These are phyloP conservation scores for Thunnus albacares DNA, from an alignment of 2,797 vertebrate species.

Conservation along the genomic window DNA sequence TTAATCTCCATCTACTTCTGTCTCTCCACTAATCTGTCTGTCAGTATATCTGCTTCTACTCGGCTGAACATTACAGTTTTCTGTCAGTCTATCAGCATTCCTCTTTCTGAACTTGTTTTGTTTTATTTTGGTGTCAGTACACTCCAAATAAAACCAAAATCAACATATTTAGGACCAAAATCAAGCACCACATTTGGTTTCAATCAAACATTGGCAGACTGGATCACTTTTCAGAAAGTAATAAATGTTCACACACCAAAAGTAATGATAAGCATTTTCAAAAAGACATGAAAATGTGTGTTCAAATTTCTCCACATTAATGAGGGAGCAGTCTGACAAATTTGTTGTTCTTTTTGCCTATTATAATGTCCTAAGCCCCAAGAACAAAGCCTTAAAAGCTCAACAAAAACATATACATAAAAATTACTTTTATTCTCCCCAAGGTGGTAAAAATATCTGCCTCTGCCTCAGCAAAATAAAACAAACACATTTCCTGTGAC, in stretches of 20 bases:
- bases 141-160: neutral
- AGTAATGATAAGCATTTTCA: neutral
- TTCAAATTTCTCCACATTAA: no score
- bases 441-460: neutral
- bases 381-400: neutral
- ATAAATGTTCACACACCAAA: neutral
- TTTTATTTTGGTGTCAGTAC: neutral
- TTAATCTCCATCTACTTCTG: conserved; percentile 60
- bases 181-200: neutral
- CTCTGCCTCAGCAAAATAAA: neutral
- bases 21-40: conserved; percentile 58
- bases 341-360: neutral
- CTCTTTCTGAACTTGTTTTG: neutral
- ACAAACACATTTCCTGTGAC: conserved; percentile 24
- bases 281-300: neutral
- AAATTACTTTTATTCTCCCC: neutral
- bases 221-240: no score
- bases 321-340: neutral
- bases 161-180: neutral
- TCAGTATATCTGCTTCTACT: conserved; percentile 35
- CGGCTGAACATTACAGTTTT: conserved; percentile 15
- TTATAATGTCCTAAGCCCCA: neutral
- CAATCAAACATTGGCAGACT: neutral
- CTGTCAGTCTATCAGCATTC: conserved; percentile 10
- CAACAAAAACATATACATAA: no score